Base-by-base conservation (phyloP, 2,113 vertebrate species). In the Synchiropus splendidus region DNA sequence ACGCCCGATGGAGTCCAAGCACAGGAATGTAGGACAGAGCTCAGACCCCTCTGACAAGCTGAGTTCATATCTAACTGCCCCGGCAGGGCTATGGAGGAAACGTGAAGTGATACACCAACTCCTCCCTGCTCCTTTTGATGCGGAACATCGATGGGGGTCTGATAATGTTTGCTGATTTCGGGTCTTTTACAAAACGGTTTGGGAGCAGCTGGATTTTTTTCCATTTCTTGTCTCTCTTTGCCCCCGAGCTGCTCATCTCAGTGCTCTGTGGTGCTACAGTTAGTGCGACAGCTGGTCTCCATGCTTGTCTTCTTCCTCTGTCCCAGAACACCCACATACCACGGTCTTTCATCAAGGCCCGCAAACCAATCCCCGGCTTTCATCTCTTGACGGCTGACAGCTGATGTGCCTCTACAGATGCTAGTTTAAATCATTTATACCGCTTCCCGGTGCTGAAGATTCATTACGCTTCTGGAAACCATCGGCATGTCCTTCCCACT, bases 341-440 rank as follows among this genome's bases (percentile, higher is more conserved):
- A 35, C 6, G 34, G 18, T 51, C 58, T 58, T 66, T 73, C 65
- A 53, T 77, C 65, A 54, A 49, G 57, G 53, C 54, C 65, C 61
- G 33, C 38, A 55, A 78, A 68, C 54, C 75, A 51, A 55, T 67
- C 58, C 21, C 53, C n/a, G 53, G 54, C 70, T 80, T 81, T 80
- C 67, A 81, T 81, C 67, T 75, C 36, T 27, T 68, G 75, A 79
- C 75, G 66, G 75, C 66, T 80, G 77, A 81, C 76, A 79, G 70
- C 71, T 52, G 48, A 77, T 58, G 59, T 36, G 6, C 67, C 42
- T 57, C 67, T 48, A 46, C 73, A 78, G 77, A 77, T 81, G 76
- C 75, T 70, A 18, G 32, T 68, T 74, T 81, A 77, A 81, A 83
- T 83, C 71, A 79, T 82, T 81, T 56, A 82, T 77, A 63, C 38